Evolutionary conservation across 2,797 vertebrate genomes (phyloP).

Genomic region (Manis javanica): DNA sequence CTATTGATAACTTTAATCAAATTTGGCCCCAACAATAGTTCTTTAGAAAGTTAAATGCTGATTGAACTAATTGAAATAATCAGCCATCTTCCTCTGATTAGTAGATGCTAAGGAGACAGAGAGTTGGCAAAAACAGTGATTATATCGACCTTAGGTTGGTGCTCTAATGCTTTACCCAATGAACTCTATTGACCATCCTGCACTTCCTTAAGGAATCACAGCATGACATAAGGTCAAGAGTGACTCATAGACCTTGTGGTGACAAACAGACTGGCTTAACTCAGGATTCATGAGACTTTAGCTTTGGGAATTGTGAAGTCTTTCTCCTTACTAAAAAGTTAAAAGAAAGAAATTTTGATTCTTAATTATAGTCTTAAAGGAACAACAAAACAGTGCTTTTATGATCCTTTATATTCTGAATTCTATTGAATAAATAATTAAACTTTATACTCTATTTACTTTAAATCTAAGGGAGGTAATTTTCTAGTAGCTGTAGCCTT

Average conservation of each 20-base stretch:
- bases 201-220: slow-evolving; percentile 44
- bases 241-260: not conserved
- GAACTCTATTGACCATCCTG: not conserved
- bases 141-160: not conserved
- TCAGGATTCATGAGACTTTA: slow-evolving; percentile 41
- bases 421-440: slow-evolving; percentile 53
- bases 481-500: not conserved
- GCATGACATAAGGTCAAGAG: slow-evolving; percentile 27
- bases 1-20: not conserved
- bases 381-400: slow-evolving; percentile 1
- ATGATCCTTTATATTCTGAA: slow-evolving; percentile 5
- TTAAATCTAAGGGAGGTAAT: not conserved
- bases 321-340: slow-evolving; percentile 51
- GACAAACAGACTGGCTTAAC: not conserved
- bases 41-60: not conserved
- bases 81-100: slow-evolving; percentile 16
- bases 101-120: not conserved
- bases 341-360: slow-evolving; percentile 40
- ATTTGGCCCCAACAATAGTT: not conserved
- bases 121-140: not conserved
- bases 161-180: slow-evolving; percentile 16
- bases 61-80: not conserved
- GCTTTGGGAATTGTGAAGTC: not conserved
- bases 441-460: slow-evolving; percentile 25
- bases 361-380: not conserved